Evolutionary conservation across 1,140 invertebrate genomes (phyloP).

Genomic region (Drosophila saltans): DNA sequence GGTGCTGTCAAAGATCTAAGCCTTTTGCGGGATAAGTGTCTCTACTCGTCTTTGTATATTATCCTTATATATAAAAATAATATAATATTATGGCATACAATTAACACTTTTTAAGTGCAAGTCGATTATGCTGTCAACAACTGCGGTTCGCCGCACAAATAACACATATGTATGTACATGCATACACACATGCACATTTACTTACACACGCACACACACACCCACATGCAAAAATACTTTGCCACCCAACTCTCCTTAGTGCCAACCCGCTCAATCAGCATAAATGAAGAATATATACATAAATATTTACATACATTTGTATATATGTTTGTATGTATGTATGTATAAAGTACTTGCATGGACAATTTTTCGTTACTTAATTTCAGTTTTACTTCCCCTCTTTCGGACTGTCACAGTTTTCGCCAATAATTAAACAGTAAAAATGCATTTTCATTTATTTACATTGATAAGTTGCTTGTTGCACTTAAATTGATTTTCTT

Average conservation of each 20-base stretch:
- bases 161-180: neutral
- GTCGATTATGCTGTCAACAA: slow-evolving; percentile 56
- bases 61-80: neutral
- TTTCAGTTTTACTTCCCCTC: slow-evolving; percentile 23
- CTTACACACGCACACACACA: neutral
- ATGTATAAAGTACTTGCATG: neutral
- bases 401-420: neutral
- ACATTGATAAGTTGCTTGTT: slow-evolving; percentile 12
- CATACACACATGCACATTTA: neutral
- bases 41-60: neutral
- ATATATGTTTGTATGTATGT: neutral
- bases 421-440: slow-evolving; percentile 10
- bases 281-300: neutral
- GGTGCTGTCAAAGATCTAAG: neutral
- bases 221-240: neutral
- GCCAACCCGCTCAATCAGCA: neutral
- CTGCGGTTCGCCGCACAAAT: slow-evolving; percentile 12
- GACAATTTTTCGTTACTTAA: slow-evolving; percentile 42
- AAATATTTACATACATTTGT: neutral
- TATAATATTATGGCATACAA: slow-evolving; percentile 26
- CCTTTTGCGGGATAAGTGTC: neutral
- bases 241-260: neutral
- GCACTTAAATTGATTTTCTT: slow-evolving; percentile 5
- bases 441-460: slow-evolving; percentile 22
- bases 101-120: slow-evolving; percentile 54